These are phyloP conservation scores for Drosophila leontia DNA, from an alignment of 1,140 invertebrate species.

Conservation along the genomic window DNA sequence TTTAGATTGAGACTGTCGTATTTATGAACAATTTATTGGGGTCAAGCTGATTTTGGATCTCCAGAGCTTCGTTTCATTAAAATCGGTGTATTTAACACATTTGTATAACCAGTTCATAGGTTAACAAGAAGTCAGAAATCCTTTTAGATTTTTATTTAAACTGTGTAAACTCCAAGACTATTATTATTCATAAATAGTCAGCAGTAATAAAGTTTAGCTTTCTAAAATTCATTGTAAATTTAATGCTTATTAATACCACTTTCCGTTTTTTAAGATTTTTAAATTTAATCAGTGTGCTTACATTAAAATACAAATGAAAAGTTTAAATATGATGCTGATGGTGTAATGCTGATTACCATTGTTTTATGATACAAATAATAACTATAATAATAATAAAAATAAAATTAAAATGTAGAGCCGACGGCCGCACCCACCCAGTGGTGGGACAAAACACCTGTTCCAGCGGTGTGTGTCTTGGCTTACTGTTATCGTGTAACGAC, in stretches of 20 bases:
- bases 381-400: background rate
- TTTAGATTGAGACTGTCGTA: conserved; percentile 51
- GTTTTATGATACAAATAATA: background rate
- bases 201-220: background rate
- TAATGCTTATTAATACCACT: too few relatives aligned
- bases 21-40: conserved; percentile 64
- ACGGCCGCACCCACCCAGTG: too few relatives aligned
- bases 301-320: background rate
- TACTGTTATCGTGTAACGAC: too few relatives aligned
- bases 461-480: too few relatives aligned
- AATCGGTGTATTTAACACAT: background rate
- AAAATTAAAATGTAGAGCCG: too few relatives aligned
- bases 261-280: background rate
- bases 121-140: background rate
- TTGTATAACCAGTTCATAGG: too few relatives aligned
- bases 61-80: background rate
- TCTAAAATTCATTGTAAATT: too few relatives aligned
- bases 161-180: background rate
- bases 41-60: conserved; percentile 40
- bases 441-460: too few relatives aligned
- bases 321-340: background rate
- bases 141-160: background rate
- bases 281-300: too few relatives aligned
- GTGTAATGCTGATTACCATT: too few relatives aligned
- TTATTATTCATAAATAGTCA: background rate